Evolutionary conservation across 2,797 vertebrate genomes (phyloP).

Genomic region (Chelonia mydas): DNA sequence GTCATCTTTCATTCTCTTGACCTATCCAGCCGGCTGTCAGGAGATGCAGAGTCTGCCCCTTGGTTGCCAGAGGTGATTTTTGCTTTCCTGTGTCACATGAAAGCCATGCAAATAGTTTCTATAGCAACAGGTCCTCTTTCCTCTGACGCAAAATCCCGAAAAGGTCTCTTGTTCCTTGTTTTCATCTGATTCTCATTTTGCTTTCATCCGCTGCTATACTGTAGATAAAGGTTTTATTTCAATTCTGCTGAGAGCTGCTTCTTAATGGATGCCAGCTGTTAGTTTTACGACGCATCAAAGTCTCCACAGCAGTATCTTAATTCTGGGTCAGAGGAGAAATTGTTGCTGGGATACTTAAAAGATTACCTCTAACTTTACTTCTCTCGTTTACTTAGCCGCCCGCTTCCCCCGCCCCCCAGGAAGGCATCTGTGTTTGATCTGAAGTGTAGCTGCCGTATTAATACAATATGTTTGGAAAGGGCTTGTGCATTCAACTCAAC

Average conservation of each 20-base stretch:
- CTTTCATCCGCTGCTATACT: conserved; percentile 25
- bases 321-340: not conserved
- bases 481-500: not conserved
- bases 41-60: conserved; percentile 10
- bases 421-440: not conserved
- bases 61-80: conserved; percentile 48
- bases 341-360: not conserved
- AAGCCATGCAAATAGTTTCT: conserved; percentile 79
- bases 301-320: not conserved
- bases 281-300: conserved; percentile 5
- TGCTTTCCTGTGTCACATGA: conserved; percentile 66
- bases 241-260: not conserved
- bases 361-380: not conserved
- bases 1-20: not conserved
- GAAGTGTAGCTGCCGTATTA: not conserved
- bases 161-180: conserved; percentile 40
- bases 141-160: conserved; percentile 69
- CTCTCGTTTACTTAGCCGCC: not conserved
- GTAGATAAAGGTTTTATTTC: conserved; percentile 32
- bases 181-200: conserved; percentile 18
- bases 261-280: not conserved
- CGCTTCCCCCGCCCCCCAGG: not conserved
- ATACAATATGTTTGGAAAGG: fast-evolving
- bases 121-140: conserved; percentile 76
- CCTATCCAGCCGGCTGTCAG: not conserved